Evolutionary conservation across 2,113 vertebrate species (phyloP).

Genomic region (Burhinus oedicnemus): DNA sequence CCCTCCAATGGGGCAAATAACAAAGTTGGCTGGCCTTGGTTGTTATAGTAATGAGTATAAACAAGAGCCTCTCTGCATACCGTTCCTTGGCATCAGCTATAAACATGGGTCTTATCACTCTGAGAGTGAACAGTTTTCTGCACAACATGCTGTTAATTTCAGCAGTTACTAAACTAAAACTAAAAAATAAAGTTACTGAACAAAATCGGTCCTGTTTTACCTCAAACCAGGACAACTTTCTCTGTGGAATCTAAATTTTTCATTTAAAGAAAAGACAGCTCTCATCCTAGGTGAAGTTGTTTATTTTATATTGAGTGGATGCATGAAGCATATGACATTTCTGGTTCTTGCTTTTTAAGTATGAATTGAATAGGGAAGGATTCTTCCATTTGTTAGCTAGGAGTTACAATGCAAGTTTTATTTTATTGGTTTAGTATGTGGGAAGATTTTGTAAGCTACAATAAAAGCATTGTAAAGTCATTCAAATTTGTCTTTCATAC

Average conservation of each 20-base stretch:
- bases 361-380: not conserved
- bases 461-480: not conserved
- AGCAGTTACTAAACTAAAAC: no score
- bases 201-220: no score
- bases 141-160: no score
- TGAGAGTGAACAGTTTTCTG: no score
- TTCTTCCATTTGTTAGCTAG: not conserved
- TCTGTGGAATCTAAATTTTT: not conserved
- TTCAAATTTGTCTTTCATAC: not conserved
- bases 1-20: no score
- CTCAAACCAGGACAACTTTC: not conserved
- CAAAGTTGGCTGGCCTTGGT: no score
- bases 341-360: not conserved
- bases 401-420: not conserved
- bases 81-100: no score
- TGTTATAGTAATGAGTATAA: no score
- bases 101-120: no score
- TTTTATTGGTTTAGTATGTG: not conserved
- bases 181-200: no score
- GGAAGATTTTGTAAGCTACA: not conserved
- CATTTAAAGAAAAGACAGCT: not conserved
- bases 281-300: not conserved
- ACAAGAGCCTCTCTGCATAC: no score
- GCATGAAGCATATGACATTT: not conserved
- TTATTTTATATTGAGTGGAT: not conserved